Evolutionary conservation across 23 tunicate genomes (phyloP).

Genomic region (Oikopleura dioica): DNA sequence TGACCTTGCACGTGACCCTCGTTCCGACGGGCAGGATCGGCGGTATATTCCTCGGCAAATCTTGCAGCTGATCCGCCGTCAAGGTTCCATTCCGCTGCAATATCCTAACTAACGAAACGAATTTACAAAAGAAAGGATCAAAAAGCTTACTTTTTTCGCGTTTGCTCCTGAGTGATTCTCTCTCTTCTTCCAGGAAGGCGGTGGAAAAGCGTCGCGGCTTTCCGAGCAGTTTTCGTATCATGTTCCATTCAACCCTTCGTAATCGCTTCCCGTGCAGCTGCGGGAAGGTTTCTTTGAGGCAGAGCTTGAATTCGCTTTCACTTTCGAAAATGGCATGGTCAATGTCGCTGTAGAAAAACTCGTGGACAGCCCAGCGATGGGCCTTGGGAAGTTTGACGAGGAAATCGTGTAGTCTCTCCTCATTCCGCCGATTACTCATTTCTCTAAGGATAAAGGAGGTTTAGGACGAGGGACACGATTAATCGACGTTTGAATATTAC

Average conservation of each 20-base stretch:
- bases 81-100: not conserved
- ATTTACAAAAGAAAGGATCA: not conserved
- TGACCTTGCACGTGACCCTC: not conserved
- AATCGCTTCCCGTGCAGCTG: not conserved
- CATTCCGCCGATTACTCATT: too few relatives aligned
- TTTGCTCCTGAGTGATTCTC: not conserved
- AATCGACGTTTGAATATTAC: too few relatives aligned
- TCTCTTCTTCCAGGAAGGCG: not conserved
- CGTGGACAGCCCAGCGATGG: constrained; percentile 3
- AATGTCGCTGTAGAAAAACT: constrained; percentile 1
- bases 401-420: not conserved
- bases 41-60: not conserved
- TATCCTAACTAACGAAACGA: not conserved
- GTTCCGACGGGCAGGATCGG: not conserved
- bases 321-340: not conserved
- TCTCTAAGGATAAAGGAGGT: too few relatives aligned
- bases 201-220: not conserved
- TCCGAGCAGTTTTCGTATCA: not conserved
- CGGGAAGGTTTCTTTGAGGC: not conserved
- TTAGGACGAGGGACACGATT: too few relatives aligned
- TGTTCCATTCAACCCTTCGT: constrained; percentile 10
- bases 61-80: not conserved
- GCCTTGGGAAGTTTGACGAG: not conserved
- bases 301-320: not conserved
- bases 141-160: not conserved